Evolutionary conservation across 2,888 invertebrate genomes (phyloP).

Genomic region (Cheilosia soror): DNA sequence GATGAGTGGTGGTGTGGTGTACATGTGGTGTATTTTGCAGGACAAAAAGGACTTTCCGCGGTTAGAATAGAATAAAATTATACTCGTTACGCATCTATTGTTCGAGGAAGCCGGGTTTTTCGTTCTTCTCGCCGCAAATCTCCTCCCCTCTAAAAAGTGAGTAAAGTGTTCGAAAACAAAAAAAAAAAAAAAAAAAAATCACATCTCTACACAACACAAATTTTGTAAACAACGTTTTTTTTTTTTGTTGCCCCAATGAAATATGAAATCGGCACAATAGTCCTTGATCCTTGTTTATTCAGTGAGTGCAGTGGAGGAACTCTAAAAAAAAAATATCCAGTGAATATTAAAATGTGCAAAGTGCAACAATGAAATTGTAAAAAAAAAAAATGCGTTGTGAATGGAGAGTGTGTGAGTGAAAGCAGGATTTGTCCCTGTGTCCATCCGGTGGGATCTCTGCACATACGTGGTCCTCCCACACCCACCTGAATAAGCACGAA

Average conservation of each 20-base stretch:
- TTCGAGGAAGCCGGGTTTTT: slow-evolving; percentile 25
- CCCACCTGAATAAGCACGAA: not conserved
- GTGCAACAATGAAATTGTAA: slow-evolving; percentile 67
- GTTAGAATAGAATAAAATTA: slow-evolving; percentile 30
- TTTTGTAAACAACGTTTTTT: slow-evolving; percentile 37
- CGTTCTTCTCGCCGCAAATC: not conserved
- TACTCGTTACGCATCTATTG: slow-evolving; percentile 67
- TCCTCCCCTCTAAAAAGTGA: slow-evolving; percentile 46
- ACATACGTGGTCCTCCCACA: not conserved
- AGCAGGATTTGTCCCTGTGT: slow-evolving; percentile 13
- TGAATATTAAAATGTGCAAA: slow-evolving; percentile 44
- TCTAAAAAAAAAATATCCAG: not conserved
- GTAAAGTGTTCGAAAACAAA: slow-evolving; percentile 21
- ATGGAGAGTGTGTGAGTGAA: slow-evolving; percentile 8
- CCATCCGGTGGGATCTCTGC: slow-evolving; percentile 35
- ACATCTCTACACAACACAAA: not conserved
- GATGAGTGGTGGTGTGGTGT: slow-evolving; percentile 14
- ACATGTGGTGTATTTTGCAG: slow-evolving; percentile 12
- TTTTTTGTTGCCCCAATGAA: slow-evolving; percentile 40
- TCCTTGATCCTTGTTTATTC: slow-evolving; percentile 68
- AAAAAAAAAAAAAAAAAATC: slow-evolving; percentile 8
- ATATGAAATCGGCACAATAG: slow-evolving; percentile 60
- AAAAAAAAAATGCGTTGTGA: slow-evolving; percentile 21
- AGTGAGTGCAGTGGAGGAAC: slow-evolving; percentile 31
- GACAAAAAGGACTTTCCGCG: slow-evolving; percentile 33